Percentiles rank a stretch among this genome's conserved stretches.
Conservation (phyloP, 35 echinoderm and acorn worm species). For the Heliocidaris erythrogramma region DNA sequence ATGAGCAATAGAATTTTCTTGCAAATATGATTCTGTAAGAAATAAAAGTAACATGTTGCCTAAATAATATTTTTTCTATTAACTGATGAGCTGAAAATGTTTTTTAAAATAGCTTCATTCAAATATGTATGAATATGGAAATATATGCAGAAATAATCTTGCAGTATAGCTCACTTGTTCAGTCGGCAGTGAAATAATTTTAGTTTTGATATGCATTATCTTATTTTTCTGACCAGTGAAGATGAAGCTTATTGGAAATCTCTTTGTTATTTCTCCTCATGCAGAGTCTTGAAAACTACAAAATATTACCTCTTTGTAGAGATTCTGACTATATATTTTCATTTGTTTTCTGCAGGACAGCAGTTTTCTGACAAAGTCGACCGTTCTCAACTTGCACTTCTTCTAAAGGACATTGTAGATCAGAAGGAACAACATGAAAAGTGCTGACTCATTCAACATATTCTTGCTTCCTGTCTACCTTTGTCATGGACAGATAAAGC, state of each 20-base stretch:
- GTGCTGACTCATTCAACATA: background rate
- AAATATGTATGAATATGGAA: no score
- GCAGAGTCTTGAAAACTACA: background rate
- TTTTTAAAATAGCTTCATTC: no score
- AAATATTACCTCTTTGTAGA: background rate
- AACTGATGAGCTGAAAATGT: no score
- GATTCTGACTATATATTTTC: background rate
- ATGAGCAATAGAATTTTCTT: background rate
- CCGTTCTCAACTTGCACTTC: conserved; percentile 22
- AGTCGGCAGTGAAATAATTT: background rate
- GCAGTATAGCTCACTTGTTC: no score
- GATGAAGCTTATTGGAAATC: no score
- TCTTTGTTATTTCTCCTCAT: no score
- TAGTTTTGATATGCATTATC: background rate
- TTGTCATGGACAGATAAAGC: background rate
- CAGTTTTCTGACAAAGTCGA: conserved; percentile 30
- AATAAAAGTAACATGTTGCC: background rate
- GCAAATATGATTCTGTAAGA: no score
- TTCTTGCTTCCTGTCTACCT: background rate
- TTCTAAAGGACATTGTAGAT: conserved; percentile 37
- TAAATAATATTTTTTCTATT: background rate
- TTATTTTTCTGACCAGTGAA: no score
- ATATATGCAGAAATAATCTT: no score
- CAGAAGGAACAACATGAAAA: background rate
- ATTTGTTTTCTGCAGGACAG: conserved; percentile 14